Evolutionary conservation across 2,113 vertebrate species (phyloP).

Genomic region (Pomatostomus ruficeps): DNA sequence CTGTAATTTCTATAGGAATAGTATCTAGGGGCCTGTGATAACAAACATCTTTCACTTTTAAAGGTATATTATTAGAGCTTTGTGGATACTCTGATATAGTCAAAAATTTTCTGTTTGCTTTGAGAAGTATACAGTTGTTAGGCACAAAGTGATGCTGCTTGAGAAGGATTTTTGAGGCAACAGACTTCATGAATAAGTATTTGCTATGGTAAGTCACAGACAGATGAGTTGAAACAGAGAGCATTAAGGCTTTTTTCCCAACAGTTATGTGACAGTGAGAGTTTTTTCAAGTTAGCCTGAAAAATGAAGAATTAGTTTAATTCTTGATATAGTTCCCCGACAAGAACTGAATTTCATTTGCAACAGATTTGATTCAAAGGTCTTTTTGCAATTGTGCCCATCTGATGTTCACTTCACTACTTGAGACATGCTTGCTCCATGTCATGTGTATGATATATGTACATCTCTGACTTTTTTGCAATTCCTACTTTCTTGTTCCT

Average conservation of each 20-base stretch:
- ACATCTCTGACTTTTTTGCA: background rate
- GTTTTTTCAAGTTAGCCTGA: background rate
- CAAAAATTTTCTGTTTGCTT: background rate
- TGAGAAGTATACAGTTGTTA: background rate
- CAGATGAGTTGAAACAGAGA: background rate
- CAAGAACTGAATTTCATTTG: background rate
- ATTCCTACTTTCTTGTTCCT: background rate
- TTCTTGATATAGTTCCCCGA: background rate
- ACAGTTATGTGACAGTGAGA: background rate
- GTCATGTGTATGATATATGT: background rate
- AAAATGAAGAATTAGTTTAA: background rate
- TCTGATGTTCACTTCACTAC: background rate
- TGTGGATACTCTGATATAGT: background rate
- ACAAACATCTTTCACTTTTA: background rate
- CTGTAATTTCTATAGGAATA: background rate
- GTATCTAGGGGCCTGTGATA: background rate
- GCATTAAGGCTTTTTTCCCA: background rate
- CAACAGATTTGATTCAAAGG: background rate
- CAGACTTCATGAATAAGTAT: background rate
- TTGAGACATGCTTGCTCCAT: background rate
- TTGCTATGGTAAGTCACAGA: background rate
- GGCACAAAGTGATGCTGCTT: background rate
- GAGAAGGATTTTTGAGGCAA: background rate
- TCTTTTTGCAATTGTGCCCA: background rate
- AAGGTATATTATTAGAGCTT: background rate